phyloP scores from a whole-genome alignment of 92 coral and sea anemone species.

The Zoanthus sociatus region DNA sequence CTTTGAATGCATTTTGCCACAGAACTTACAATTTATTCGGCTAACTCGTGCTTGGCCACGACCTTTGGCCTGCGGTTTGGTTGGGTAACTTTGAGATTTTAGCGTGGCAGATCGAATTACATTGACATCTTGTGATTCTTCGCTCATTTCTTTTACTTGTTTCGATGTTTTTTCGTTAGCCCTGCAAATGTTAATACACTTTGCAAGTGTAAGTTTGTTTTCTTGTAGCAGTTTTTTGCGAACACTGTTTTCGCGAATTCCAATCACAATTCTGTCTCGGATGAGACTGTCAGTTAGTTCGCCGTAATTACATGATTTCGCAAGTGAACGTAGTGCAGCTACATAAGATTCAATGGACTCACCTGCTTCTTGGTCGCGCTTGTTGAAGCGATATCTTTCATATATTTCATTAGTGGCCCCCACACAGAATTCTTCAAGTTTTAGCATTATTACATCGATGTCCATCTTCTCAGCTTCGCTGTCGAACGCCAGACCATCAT shows the following conservation, averaged over 20 bases:
- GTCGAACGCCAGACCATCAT: constrained; percentile 62
- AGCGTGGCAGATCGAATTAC: background rate
- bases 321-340: constrained; percentile 48
- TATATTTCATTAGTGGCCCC: constrained; percentile 61
- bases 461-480: constrained; percentile 46
- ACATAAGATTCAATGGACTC: constrained; percentile 59
- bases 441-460: constrained; percentile 41
- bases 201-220: constrained; percentile 64
- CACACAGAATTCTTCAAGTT: constrained; percentile 57
- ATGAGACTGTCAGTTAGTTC: constrained; percentile 47
- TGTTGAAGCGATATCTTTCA: constrained; percentile 53
- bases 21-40: constrained; percentile 18
- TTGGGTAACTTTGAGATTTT: background rate
- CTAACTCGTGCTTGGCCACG: constrained; percentile 10
- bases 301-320: constrained; percentile 62
- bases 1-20: constrained; percentile 8
- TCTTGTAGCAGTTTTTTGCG: constrained; percentile 65
- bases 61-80: constrained; percentile 13
- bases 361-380: constrained; percentile 48
- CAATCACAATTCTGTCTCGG: constrained; percentile 53
- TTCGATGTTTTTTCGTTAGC: constrained; percentile 62
- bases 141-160: constrained; percentile 41
- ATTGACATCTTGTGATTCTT: constrained; percentile 39
- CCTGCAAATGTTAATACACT: constrained; percentile 67
- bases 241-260: constrained; percentile 58